Evolutionary conservation across 2,113 vertebrate species (phyloP), one percentile per base, ranked within the genome.

Genomic region (Salvelinus namaycush): DNA sequence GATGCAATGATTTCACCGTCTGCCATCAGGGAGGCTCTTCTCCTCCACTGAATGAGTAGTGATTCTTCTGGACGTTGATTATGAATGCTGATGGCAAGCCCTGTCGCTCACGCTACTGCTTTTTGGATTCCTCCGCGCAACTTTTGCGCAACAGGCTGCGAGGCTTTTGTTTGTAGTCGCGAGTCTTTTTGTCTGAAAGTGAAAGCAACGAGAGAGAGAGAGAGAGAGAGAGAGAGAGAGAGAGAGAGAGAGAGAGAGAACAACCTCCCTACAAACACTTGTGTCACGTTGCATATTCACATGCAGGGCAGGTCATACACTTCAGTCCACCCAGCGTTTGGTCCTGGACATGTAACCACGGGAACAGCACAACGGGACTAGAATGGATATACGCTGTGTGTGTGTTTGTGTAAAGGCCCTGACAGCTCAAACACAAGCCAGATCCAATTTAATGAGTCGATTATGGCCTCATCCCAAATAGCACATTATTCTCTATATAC

Each of bases 291-390:
- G 84, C 75, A 81, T 31, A 67, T 72, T 76, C 57, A 59, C 54
- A 70, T 70, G 70, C 69, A n/a, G 39, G 39, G 39, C 39, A 44
- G 39, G 69, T 72, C 77, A 34, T 68, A 73, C 65, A 79, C 74
- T 76, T 76, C 73, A 82, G 39, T 76, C 72, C 57, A 59, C 59
- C 60, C 68, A 73, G 76, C 70, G 60, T 75, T 67, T 68, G 7
- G 65, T 75, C 70, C 77, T 64, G 4, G 31, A 68, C n/a, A 48
- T 54, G 84, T 84, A 78, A 66, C 79, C 86, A 81, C 69, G 77
- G 87, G 79, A 88, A 89, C 87, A 22, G 62, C 22, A 49, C 54
- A 1, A 44, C 70, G 2, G 9, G 39, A 44, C 9, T 44, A 11
- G 39, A 44, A 44, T 44, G 39, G 39, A 44, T 44, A 9, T 11